phyloP scores from a whole-genome alignment of 2,113 vertebrate species.

The Sander lucioperca region DNA sequence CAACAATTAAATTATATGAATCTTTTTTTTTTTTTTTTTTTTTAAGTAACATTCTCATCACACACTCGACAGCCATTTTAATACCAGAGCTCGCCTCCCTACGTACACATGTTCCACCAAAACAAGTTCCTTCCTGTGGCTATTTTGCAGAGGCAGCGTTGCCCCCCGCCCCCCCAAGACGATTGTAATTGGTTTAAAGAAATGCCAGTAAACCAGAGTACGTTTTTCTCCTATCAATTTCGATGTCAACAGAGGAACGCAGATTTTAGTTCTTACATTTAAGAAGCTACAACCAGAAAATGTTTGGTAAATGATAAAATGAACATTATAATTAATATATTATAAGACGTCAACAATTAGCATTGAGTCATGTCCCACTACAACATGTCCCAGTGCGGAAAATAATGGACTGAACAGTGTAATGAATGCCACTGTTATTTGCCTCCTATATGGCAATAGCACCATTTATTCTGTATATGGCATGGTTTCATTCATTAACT shows the following conservation, averaged over 20 bases:
- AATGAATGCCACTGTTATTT: neutral
- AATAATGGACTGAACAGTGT: neutral
- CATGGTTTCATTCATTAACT: neutral
- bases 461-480: neutral
- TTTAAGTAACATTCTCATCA: too few relatives aligned
- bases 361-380: neutral
- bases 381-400: neutral
- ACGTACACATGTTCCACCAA: too few relatives aligned
- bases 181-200: too few relatives aligned
- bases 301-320: neutral
- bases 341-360: neutral
- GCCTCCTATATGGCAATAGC: neutral
- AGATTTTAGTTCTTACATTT: neutral
- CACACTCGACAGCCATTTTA: too few relatives aligned
- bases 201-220: too few relatives aligned
- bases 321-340: neutral
- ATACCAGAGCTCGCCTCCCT: too few relatives aligned
- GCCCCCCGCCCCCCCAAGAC: too few relatives aligned
- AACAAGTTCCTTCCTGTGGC: too few relatives aligned
- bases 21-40: too few relatives aligned
- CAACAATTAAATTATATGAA: too few relatives aligned
- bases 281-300: neutral
- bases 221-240: neutral
- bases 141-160: too few relatives aligned
- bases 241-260: neutral